Base-by-base conservation (phyloP, 1,140 invertebrate genomes). In the Brachionus asplanchnoidis region DNA sequence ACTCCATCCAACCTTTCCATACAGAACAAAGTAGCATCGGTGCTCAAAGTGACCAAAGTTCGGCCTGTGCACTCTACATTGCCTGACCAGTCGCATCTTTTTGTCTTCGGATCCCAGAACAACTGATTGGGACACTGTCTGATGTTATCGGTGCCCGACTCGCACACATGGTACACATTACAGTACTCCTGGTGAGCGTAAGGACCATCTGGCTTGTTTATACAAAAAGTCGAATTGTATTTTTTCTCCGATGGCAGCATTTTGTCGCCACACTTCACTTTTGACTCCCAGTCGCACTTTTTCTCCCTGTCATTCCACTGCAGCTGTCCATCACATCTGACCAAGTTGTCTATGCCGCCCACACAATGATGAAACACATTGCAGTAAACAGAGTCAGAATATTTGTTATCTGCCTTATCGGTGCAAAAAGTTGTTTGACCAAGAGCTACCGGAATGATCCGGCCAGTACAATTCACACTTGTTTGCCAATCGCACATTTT, bases 401-500 rank as follows among this genome's bases (percentile, higher is more conserved):
- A 84, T 56, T 73, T 53, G 8, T 66, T 65, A 78, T 84, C 68
- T 9, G 66, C 26, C 60, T 77, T 84, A 14, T 56, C 46, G 2
- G 60, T 84, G 60, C 84, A 84, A 78, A 84, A 84, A 65, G 60
- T 46, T 14, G 84, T 84, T 65, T 84, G 65, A 36, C 82, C 82
- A 12, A 28, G 65, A 12, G 60, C 82, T 20, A 84, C 82, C 7
- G 82, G 82, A 2, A 84, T 84, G 17, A 68, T 73, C 9, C 60
- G 36, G 44, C 82, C 82, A 23, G 82, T 84, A 73, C 82, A 84
- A 73, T 84, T 84, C 2, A 84, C 82, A 73, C 60, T 84, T 46
- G 82, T 84, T 73, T 53, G 60, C 82, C 82, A 84, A 73, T 84
- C 82, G 14, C 82, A 84, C 82, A 84, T 84, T 46, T 84, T 84